phyloP scores from a whole-genome alignment of 2,797 vertebrate genomes.

The Echiichthys vipera region DNA sequence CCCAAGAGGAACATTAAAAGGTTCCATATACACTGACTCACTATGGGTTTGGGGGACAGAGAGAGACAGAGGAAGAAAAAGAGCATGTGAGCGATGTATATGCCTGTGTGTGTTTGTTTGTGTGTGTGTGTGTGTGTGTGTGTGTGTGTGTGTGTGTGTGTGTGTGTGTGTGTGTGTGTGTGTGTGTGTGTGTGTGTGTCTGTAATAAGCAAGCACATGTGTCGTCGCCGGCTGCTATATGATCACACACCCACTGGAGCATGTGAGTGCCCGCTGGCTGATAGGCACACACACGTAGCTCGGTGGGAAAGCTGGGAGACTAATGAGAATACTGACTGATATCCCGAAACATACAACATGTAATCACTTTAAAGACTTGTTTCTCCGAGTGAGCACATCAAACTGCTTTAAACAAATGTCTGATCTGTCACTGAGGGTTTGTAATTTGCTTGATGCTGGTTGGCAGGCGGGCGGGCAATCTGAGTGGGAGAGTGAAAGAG shows the following conservation, averaged over 20 bases:
- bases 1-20: constrained; percentile 70
- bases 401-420: constrained; percentile 74
- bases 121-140: constrained; percentile 9
- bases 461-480: constrained; percentile 54
- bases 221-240: constrained; percentile 52
- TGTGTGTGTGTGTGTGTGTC: constrained; percentile 37
- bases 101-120: background rate
- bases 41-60: background rate
- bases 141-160: constrained; percentile 36
- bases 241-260: constrained; percentile 74
- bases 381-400: constrained; percentile 63
- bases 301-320: constrained; percentile 60
- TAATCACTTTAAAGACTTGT: constrained; percentile 76
- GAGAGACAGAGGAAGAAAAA: constrained; percentile 2
- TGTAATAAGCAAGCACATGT: constrained; percentile 69
- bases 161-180: constrained; percentile 1
- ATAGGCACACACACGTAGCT: constrained; percentile 73
- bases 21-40: constrained; percentile 37
- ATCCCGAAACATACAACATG: constrained; percentile 67
- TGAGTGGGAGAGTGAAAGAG: constrained; percentile 67
- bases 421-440: constrained; percentile 61
- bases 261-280: constrained; percentile 67
- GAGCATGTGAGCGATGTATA: constrained; percentile 25
- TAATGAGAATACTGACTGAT: constrained; percentile 73
- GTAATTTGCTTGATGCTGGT: constrained; percentile 62